Percentiles rank a stretch among this genome's conserved stretches.
phyloP scores from a whole-genome alignment of 1,140 invertebrate genomes.

The Anoplophora glabripennis region DNA sequence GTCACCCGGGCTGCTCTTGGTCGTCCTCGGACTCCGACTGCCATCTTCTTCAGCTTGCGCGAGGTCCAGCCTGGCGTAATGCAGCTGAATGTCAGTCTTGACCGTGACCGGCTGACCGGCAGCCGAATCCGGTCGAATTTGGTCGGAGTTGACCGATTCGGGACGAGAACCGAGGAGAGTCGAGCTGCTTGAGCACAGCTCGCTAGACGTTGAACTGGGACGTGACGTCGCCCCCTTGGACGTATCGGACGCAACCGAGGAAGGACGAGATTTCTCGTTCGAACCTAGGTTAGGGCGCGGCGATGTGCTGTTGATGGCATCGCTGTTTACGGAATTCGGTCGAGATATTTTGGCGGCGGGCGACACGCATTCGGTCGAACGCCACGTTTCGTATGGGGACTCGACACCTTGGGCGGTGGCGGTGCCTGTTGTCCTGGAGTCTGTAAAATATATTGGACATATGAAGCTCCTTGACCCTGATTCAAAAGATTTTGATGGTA shows the following conservation, averaged over 20 bases:
- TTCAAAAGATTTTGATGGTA: no score
- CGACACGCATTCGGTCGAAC: conserved; percentile 39
- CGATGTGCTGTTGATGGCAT: conserved; percentile 31
- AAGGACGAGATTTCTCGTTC: conserved; percentile 36
- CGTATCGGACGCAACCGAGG: conserved; percentile 46
- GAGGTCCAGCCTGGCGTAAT: conserved; percentile 68
- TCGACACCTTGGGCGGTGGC: conserved; percentile 16
- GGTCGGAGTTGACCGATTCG: conserved; percentile 51
- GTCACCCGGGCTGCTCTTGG: conserved; percentile 21
- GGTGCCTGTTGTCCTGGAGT: conserved; percentile 13
- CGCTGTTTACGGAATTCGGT: conserved; percentile 43
- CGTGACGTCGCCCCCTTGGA: conserved; percentile 18
- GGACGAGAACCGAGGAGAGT: conserved; percentile 48
- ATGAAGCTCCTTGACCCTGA: neutral
- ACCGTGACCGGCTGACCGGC: conserved; percentile 42
- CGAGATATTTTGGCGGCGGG: conserved; percentile 41
- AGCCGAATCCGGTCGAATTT: conserved; percentile 48
- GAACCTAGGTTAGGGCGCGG: conserved; percentile 9
- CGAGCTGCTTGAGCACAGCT: conserved; percentile 44
- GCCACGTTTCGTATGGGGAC: conserved; percentile 12
- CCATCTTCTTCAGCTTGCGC: conserved; percentile 40
- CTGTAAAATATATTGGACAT: conserved; percentile 11
- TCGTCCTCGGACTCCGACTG: conserved; percentile 24
- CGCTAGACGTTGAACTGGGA: conserved; percentile 46
- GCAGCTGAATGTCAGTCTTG: conserved; percentile 48